Conservation (phyloP, 1,140 invertebrate species). For the Drosophila malerkotliana region DNA sequence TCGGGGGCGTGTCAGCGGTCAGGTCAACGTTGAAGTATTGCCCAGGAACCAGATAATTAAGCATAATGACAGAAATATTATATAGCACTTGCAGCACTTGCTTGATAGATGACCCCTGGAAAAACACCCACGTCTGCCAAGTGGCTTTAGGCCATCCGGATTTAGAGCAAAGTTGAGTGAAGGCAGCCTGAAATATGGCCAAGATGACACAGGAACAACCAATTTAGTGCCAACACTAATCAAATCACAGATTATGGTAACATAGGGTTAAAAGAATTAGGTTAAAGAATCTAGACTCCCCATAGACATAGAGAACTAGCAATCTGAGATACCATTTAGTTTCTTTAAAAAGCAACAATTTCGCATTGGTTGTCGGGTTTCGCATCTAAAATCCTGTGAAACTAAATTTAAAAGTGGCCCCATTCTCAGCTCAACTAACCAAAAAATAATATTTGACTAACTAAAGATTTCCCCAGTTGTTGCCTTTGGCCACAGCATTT, state of each 20-base stretch:
- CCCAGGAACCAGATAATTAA: slow-evolving; percentile 82
- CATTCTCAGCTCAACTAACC: slow-evolving; percentile 2
- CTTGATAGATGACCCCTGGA: slow-evolving; percentile 57
- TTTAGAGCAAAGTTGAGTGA: neutral
- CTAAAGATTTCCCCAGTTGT: slow-evolving; percentile 45
- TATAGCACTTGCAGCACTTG: slow-evolving; percentile 69
- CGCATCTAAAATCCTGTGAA: neutral
- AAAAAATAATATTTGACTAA: slow-evolving; percentile 44
- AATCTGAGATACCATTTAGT: neutral
- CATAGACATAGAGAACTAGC: too few species aligned
- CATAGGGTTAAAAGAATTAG: neutral
- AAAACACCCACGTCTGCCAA: neutral
- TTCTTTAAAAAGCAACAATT: neutral
- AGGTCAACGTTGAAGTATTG: slow-evolving; percentile 74
- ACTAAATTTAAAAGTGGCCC: slow-evolving; percentile 6
- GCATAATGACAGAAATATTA: slow-evolving; percentile 81
- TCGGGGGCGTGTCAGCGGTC: slow-evolving; percentile 33
- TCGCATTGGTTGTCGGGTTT: neutral
- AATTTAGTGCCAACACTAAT: slow-evolving; percentile 39
- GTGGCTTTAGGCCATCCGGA: neutral
- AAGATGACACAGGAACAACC: slow-evolving; percentile 48
- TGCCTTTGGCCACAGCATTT: slow-evolving; percentile 33
- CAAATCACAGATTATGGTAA: slow-evolving; percentile 1
- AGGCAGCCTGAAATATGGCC: slow-evolving; percentile 33
- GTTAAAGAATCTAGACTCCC: neutral